Evolutionary conservation across 2,797 vertebrate species (phyloP), one percentile per base, ranked within the genome.

Genomic region (Fistularia commersonii): DNA sequence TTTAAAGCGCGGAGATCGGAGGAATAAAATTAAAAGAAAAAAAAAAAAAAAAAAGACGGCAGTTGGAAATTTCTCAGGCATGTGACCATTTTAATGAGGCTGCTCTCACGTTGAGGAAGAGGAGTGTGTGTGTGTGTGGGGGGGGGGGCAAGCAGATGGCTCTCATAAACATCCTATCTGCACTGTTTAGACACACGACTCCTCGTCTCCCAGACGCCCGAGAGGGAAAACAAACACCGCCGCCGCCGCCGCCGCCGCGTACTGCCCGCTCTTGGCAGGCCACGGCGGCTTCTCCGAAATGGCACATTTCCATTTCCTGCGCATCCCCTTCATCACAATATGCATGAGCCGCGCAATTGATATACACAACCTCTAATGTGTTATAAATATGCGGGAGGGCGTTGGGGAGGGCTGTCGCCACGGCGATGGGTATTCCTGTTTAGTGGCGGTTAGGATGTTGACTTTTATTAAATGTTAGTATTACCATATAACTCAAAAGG

Each of bases 381-480:
- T 59, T 80, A 47, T 65, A 83, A 85, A 77, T 83, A 82, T 81
- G 78, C 72, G 79, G 66, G 65, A 58, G 15, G 66, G 78, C 79
- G 75, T 77, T 70, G 62, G 71, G n/a, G 10, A 60, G n/a, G n/a
- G n/a, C n/a, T n/a, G n/a, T 53, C 54, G 75, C 45, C 0, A 54
- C 1, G 65, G 45, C 15, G 53, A n/a, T n/a, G n/a, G 67, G 53
- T 77, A 66, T 83, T 83, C 81, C 77, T 81, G 66, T 74, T 84
- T 72, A 75, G 76, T 48, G 62, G 58, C 68, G 64, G 71, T 78
- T 72, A 80, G 55, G 76, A 74, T 86, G 84, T 81, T 87, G 85
- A 82, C 83, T 85, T 87, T 86, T 82, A 83, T 85, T 86, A 87
- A 88, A 88, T 86, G 83, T 79, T 84, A 85, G 77, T 79, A 87